phyloP scores from a whole-genome alignment of 1,140 invertebrate species.

The Ooceraea biroi region DNA sequence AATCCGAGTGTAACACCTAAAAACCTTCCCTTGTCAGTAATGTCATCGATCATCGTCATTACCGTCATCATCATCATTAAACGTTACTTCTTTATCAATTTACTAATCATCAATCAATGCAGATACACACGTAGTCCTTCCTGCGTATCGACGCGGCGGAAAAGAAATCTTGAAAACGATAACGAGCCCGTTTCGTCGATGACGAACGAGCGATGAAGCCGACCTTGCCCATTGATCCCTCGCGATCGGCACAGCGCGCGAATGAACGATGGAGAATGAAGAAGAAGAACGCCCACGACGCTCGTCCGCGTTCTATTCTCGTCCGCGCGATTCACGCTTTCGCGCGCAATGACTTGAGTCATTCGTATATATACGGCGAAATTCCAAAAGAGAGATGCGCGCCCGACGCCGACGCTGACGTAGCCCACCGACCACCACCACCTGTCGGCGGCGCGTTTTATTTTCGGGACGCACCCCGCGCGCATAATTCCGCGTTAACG shows the following conservation, averaged over 20 bases:
- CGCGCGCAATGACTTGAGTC: conserved; percentile 58
- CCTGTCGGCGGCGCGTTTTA: conserved; percentile 43
- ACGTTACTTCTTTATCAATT: too few relatives aligned
- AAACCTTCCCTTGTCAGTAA: too few relatives aligned
- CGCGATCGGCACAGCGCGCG: conserved; percentile 10
- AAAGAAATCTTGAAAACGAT: too few relatives aligned
- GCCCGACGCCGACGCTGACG: too few relatives aligned
- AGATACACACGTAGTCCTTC: too few relatives aligned
- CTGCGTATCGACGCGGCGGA: too few relatives aligned
- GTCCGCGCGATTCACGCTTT: conserved; percentile 59
- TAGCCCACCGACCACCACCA: conserved; percentile 30
- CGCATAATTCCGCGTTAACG: conserved; percentile 25
- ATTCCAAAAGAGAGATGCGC: too few relatives aligned
- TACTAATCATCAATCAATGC: too few relatives aligned
- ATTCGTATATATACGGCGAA: conserved; percentile 31
- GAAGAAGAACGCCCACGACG: conserved; percentile 39
- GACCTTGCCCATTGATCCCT: conserved; percentile 32
- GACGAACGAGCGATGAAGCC: background rate
- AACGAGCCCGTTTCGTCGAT: background rate
- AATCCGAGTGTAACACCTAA: too few relatives aligned
- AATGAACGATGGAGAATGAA: conserved; percentile 46
- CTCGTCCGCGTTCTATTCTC: conserved; percentile 64
- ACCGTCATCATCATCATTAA: background rate
- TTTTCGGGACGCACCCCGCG: conserved; percentile 29
- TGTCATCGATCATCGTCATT: background rate